Evolutionary conservation across 2,113 vertebrate species (phyloP).

Genomic region (Zapornia atra): DNA sequence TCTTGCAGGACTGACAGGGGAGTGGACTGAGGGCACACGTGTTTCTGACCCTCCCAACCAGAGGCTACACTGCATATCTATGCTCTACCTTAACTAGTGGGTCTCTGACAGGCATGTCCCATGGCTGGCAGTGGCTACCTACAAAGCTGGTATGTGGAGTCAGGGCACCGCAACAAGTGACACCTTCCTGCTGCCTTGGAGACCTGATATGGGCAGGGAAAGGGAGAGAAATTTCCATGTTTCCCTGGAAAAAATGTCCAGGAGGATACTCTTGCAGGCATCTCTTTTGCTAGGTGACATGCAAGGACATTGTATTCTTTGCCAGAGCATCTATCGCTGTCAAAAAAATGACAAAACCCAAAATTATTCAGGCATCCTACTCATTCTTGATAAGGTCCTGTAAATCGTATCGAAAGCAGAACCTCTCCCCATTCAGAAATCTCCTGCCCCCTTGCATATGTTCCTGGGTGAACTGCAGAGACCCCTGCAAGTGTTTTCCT

Average conservation of each 20-base stretch:
- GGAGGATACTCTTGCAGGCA: not conserved
- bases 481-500: not conserved
- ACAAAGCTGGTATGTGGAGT: not conserved
- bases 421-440: not conserved
- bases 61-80: not conserved
- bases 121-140: not conserved
- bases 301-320: not conserved
- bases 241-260: not conserved
- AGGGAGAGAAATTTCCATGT: not conserved
- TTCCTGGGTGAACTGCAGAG: not conserved
- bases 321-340: not conserved
- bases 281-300: not conserved
- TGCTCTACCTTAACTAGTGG: fast-evolving
- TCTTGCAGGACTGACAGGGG: not conserved
- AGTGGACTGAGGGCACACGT: fast-evolving
- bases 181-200: not conserved
- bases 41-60: not conserved
- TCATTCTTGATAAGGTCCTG: not conserved
- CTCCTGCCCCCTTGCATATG: not conserved
- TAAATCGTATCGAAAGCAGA: not conserved
- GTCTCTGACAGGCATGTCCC: not conserved
- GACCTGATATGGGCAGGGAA: not conserved
- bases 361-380: not conserved
- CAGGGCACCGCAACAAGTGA: not conserved
- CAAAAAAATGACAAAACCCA: not conserved